These are phyloP conservation scores for Menidia beryllina DNA, from an alignment of 2,113 vertebrate genomes.

Conservation along the genomic window DNA sequence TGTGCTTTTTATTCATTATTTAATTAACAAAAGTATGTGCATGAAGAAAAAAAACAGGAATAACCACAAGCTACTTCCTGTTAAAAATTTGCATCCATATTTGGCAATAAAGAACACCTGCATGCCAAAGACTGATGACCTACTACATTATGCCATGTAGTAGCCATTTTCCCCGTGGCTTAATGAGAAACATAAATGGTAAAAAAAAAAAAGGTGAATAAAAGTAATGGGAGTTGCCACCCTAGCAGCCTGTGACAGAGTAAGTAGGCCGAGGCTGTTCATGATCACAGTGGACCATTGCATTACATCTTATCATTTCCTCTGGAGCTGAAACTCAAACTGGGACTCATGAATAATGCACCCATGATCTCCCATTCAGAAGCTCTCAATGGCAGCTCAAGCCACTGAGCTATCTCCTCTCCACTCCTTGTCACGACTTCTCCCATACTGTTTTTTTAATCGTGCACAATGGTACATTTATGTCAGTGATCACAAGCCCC, in stretches of 20 bases:
- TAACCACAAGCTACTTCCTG: neutral
- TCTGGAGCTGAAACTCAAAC: conserved; percentile 80
- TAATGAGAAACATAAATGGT: conserved; percentile 5
- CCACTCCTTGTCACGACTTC: conserved; percentile 20
- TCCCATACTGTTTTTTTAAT: conserved; percentile 44
- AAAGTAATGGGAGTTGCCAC: conserved; percentile 68
- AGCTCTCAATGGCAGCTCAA: conserved; percentile 74
- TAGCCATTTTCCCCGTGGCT: neutral
- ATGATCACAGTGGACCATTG: conserved; percentile 79
- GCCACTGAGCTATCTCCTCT: conserved; percentile 58
- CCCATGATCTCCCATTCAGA: conserved; percentile 74
- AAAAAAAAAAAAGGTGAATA: neutral
- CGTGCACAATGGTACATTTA: conserved; percentile 52
- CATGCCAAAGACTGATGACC: neutral
- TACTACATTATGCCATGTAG: neutral
- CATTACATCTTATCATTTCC: conserved; percentile 84
- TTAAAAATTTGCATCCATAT: neutral
- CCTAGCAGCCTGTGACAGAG: conserved; percentile 72
- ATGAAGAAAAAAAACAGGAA: neutral
- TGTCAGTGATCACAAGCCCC: conserved; percentile 27
- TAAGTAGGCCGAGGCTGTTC: conserved; percentile 77
- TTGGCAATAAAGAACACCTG: neutral
- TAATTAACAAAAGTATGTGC: neutral
- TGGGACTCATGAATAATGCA: conserved; percentile 82
- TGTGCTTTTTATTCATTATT: neutral